These are phyloP conservation scores for Megalurothrips usitatus DNA, from an alignment of 2,888 invertebrate genomes.

Conservation along the genomic window DNA sequence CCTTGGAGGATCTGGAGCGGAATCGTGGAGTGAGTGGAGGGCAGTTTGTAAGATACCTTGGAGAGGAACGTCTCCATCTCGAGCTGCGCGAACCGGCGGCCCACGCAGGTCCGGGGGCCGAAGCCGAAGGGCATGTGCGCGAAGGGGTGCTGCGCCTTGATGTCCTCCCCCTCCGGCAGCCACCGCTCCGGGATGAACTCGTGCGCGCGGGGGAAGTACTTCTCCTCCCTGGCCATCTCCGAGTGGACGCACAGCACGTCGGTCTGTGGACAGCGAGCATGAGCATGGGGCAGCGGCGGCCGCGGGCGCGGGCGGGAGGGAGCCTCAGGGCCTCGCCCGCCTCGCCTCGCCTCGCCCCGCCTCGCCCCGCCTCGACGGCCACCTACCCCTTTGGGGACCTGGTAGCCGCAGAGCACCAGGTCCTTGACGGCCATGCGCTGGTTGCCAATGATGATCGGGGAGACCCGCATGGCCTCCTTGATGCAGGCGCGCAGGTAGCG, in stretches of 20 bases:
- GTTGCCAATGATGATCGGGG: constrained; percentile 57
- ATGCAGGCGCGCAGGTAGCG: constrained; percentile 67
- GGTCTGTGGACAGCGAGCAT: not conserved
- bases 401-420: constrained; percentile 58
- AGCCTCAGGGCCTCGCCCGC: too few relatives aligned
- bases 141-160: constrained; percentile 56
- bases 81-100: constrained; percentile 66
- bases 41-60: constrained; percentile 40
- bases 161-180: constrained; percentile 54
- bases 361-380: too few relatives aligned
- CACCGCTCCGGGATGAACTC: constrained; percentile 65
- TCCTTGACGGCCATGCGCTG: constrained; percentile 53
- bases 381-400: constrained; percentile 57
- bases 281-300: too few relatives aligned
- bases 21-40: not conserved
- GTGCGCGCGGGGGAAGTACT: constrained; percentile 5
- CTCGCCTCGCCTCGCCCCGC: too few relatives aligned
- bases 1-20: not conserved
- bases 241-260: constrained; percentile 28
- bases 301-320: too few relatives aligned
- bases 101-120: constrained; percentile 64
- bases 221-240: constrained; percentile 29
- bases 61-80: constrained; percentile 57
- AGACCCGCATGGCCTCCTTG: constrained; percentile 68
- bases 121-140: constrained; percentile 63